Conservation (phyloP, 1,140 invertebrate genomes). For the Diorhabda sublineata region DNA sequence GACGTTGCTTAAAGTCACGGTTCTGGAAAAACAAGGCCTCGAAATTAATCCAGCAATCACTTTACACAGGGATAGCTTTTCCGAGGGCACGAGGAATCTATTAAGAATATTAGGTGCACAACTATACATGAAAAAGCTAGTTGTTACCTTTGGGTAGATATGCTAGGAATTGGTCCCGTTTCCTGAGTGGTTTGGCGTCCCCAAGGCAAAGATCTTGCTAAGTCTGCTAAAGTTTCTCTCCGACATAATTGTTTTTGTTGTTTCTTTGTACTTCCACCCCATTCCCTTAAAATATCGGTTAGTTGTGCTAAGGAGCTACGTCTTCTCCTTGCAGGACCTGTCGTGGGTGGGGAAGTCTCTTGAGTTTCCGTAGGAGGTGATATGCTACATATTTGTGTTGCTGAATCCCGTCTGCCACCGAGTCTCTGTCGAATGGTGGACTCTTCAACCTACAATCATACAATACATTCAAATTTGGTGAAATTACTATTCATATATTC, state of each 20-base stretch:
- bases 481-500: no score
- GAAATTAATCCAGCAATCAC: no score
- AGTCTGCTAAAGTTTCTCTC: slow-evolving; percentile 78
- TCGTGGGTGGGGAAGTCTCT: slow-evolving; percentile 59
- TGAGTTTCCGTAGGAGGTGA: slow-evolving; percentile 70
- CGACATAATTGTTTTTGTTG: slow-evolving; percentile 66
- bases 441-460: slow-evolving; percentile 65
- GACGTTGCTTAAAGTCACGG: no score
- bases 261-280: slow-evolving; percentile 65
- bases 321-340: slow-evolving; percentile 58
- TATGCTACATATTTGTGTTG: slow-evolving; percentile 80
- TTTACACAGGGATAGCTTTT: no score
- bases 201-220: slow-evolving; percentile 73
- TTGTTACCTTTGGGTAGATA: slow-evolving; percentile 37
- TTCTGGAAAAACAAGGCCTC: no score
- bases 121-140: not conserved
- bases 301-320: slow-evolving; percentile 81
- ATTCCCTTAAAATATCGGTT: slow-evolving; percentile 80
- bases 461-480: no score
- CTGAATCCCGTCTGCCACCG: slow-evolving; percentile 77
- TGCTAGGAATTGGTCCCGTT: slow-evolving; percentile 50
- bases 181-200: slow-evolving; percentile 57
- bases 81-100: no score
- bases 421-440: slow-evolving; percentile 74
- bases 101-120: no score